These are phyloP conservation scores for Ceyx cyanopectus DNA, from an alignment of 2,113 vertebrate genomes.

Conservation along the genomic window DNA sequence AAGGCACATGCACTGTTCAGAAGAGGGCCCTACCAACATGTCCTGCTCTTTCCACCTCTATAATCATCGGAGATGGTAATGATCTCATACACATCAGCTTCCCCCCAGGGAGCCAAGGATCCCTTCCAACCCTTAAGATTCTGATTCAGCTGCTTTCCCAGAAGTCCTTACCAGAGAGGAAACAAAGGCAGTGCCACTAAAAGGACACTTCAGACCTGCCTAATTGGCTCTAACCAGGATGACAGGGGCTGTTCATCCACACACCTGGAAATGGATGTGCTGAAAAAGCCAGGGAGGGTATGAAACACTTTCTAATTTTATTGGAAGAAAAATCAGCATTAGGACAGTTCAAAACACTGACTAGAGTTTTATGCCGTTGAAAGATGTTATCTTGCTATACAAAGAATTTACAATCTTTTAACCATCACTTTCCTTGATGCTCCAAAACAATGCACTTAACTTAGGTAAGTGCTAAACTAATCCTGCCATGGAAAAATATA, in stretches of 20 bases:
- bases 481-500: background rate
- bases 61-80: fast-evolving
- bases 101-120: background rate
- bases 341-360: background rate
- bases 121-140: background rate
- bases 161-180: background rate
- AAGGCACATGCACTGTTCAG: background rate
- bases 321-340: background rate
- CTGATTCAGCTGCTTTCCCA: background rate
- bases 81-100: fast-evolving
- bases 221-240: background rate
- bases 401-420: background rate
- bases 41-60: background rate
- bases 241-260: background rate
- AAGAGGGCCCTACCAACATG: background rate
- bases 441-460: constrained; percentile 1
- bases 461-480: background rate
- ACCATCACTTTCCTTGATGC: background rate
- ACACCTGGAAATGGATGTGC: background rate
- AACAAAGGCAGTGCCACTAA: background rate
- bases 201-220: background rate
- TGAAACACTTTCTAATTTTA: background rate
- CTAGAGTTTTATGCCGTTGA: background rate
- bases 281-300: background rate
- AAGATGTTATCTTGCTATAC: background rate